Evolutionary conservation across 2,113 vertebrate genomes (phyloP).

Genomic region (Megaceryle maxima): DNA sequence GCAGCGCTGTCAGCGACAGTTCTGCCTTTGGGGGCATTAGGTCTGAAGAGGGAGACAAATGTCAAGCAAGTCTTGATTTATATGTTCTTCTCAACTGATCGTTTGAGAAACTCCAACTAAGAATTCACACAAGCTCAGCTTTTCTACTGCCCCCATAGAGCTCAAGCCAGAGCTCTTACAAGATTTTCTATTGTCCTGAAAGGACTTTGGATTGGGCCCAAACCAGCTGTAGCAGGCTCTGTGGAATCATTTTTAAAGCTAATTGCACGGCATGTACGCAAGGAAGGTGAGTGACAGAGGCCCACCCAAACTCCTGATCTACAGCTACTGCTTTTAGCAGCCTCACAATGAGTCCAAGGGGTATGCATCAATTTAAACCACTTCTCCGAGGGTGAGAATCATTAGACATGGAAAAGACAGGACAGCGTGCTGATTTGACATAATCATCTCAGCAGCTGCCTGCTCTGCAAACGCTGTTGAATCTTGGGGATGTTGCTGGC

Average conservation of each 20-base stretch:
- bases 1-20: background rate
- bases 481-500: background rate
- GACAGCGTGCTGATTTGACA: slow-evolving; percentile 46
- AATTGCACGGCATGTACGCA: background rate
- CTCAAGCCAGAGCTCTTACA: background rate
- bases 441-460: slow-evolving; percentile 52
- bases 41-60: background rate
- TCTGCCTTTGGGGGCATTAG: background rate
- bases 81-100: background rate
- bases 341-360: background rate
- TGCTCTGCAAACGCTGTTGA: slow-evolving; percentile 14
- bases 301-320: background rate
- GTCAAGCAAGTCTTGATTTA: background rate
- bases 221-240: background rate
- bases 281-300: background rate
- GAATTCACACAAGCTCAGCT: slow-evolving; percentile 13
- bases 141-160: background rate
- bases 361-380: background rate
- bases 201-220: background rate
- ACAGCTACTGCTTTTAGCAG: background rate
- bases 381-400: slow-evolving; percentile 26
- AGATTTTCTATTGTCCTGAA: slow-evolving; percentile 3
- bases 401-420: slow-evolving; percentile 18
- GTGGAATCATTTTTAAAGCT: background rate
- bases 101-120: slow-evolving; percentile 20